These are phyloP conservation scores for Phallusia fumigata DNA, from an alignment of 23 tunicate genomes.

Conservation along the genomic window DNA sequence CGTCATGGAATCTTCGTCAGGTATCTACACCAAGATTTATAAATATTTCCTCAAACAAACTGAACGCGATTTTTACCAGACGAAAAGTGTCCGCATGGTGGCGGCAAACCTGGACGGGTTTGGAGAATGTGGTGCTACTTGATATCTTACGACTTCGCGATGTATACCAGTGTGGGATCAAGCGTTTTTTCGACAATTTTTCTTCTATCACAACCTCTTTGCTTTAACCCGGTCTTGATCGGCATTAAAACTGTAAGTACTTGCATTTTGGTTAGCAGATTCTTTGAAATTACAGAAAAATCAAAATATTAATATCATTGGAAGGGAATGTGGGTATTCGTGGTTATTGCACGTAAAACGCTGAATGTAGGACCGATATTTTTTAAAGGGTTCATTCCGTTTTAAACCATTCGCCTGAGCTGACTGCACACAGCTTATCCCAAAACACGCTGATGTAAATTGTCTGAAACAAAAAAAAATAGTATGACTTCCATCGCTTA, in stretches of 20 bases:
- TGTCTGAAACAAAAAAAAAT: no score
- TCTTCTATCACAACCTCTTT: constrained; percentile 70
- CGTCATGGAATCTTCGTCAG: neutral
- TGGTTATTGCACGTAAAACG: no score
- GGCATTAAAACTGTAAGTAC: constrained; percentile 60
- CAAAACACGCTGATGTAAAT: no score
- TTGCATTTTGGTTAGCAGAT: neutral
- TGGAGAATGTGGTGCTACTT: constrained; percentile 83
- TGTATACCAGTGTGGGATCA: constrained; percentile 37
- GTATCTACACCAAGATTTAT: neutral
- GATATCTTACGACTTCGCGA: constrained; percentile 34
- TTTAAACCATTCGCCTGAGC: no score
- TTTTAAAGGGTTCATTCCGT: no score
- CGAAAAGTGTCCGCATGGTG: constrained; percentile 48
- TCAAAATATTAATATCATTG: no score
- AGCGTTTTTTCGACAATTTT: constrained; percentile 48
- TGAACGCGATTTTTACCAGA: neutral
- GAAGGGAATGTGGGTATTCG: no score
- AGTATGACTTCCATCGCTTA: no score
- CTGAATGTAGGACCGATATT: no score
- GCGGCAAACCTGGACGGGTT: constrained; percentile 59
- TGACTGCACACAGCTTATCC: no score
- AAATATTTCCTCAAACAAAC: no score
- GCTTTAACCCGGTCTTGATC: constrained; percentile 58
- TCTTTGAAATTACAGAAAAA: no score